These are phyloP conservation scores for Diarsia rubi DNA, from an alignment of 2,888 invertebrate species.

Conservation along the genomic window DNA sequence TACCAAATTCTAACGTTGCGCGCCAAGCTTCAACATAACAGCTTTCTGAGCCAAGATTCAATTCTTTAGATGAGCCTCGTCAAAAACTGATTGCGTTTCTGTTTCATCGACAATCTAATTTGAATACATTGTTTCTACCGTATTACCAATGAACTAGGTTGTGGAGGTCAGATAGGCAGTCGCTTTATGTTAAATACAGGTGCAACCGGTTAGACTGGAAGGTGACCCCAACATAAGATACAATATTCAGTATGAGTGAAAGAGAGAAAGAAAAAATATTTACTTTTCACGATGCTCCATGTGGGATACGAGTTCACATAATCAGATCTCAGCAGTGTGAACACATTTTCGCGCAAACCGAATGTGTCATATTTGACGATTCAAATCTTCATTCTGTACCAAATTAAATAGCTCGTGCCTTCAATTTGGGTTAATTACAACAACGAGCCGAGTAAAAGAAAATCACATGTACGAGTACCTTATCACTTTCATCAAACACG, in stretches of 20 bases:
- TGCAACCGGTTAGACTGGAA: not conserved
- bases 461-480: conserved; percentile 68
- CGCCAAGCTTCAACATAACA: conserved; percentile 22
- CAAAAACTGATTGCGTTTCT: not conserved
- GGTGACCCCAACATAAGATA: not conserved
- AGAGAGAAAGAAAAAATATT: no score
- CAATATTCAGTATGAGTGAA: no score
- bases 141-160: not conserved
- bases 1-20: conserved; percentile 24
- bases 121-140: not conserved
- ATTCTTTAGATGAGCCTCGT: not conserved
- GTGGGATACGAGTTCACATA: not conserved
- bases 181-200: not conserved
- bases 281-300: no score
- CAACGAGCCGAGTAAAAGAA: conserved; percentile 71
- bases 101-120: not conserved
- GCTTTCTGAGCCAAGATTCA: conserved; percentile 14
- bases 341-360: not conserved
- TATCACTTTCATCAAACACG: conserved; percentile 77
- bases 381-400: conserved; percentile 10
- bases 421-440: conserved; percentile 69
- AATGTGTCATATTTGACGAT: not conserved
- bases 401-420: conserved; percentile 61
- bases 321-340: no score
- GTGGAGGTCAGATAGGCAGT: not conserved